Conservation (phyloP, 2,888 invertebrate species). For the Ophioninae sp. region DNA sequence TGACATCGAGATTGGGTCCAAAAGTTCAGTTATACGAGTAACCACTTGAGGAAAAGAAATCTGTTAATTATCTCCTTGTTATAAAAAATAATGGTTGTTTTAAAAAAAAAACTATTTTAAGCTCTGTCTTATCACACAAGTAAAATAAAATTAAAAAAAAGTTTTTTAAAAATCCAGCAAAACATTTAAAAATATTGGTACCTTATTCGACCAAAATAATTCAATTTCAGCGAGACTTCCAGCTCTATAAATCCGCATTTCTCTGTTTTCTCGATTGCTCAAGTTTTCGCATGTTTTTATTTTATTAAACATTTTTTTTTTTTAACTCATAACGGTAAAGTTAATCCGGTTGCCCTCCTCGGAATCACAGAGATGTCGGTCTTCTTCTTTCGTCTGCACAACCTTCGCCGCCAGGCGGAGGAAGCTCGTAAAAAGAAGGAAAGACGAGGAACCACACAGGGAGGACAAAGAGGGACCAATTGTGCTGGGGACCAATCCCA, state of each 20-base stretch:
- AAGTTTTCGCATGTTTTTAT: not conserved
- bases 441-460: slow-evolving; percentile 76
- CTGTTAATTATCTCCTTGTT: too few species aligned
- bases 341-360: slow-evolving; percentile 44
- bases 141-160: too few species aligned
- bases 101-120: too few species aligned
- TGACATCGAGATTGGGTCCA: too few species aligned
- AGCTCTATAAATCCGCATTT: not conserved
- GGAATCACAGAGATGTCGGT: slow-evolving; percentile 89
- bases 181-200: too few species aligned
- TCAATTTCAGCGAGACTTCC: not conserved
- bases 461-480: slow-evolving; percentile 77
- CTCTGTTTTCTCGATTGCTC: not conserved
- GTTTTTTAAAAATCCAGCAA: too few species aligned
- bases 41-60: too few species aligned
- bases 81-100: too few species aligned
- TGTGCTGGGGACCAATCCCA: slow-evolving; percentile 77
- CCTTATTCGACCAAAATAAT: not conserved
- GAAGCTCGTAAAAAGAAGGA: slow-evolving; percentile 85
- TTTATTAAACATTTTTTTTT: not conserved
- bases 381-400: slow-evolving; percentile 97
- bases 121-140: too few species aligned
- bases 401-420: slow-evolving; percentile 93
- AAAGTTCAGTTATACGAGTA: too few species aligned
- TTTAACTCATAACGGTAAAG: slow-evolving; percentile 13